Evolutionary conservation across 2,888 invertebrate species (phyloP).

Genomic region (Alentia gelatinosa): DNA sequence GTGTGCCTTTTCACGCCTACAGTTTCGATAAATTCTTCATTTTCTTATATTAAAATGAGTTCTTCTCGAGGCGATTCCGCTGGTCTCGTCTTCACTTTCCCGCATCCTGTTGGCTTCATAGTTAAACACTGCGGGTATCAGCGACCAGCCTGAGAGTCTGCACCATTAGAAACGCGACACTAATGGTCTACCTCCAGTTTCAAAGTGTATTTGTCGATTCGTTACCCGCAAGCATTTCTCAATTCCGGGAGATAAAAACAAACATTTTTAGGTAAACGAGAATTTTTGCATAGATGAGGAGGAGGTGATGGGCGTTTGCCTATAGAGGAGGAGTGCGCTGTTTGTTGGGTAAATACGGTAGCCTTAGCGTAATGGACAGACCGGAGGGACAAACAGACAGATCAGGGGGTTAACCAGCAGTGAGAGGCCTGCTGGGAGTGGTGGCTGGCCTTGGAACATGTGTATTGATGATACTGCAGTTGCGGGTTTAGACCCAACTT

Average conservation of each 20-base stretch:
- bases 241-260: background rate
- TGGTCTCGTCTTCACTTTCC: too few species aligned
- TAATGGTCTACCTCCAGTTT: background rate
- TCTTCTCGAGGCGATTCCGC: too few species aligned
- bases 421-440: background rate
- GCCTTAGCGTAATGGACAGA: conserved; percentile 13
- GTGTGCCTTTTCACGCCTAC: too few species aligned
- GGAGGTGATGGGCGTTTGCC: background rate
- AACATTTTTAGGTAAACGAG: background rate
- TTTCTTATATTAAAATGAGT: too few species aligned
- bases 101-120: too few species aligned
- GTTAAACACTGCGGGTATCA: too few species aligned
- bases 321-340: background rate
- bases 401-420: conserved; percentile 3
- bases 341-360: background rate
- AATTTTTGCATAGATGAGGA: background rate
- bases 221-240: background rate
- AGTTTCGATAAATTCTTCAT: too few species aligned
- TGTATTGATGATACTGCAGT: background rate
- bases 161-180: background rate
- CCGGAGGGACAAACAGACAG: background rate
- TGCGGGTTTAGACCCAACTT: too few species aligned
- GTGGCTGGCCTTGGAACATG: background rate
- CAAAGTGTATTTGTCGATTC: background rate
- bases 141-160: too few species aligned